Evolutionary conservation across 2,113 vertebrate species (phyloP).

Genomic region (Indicator indicator): DNA sequence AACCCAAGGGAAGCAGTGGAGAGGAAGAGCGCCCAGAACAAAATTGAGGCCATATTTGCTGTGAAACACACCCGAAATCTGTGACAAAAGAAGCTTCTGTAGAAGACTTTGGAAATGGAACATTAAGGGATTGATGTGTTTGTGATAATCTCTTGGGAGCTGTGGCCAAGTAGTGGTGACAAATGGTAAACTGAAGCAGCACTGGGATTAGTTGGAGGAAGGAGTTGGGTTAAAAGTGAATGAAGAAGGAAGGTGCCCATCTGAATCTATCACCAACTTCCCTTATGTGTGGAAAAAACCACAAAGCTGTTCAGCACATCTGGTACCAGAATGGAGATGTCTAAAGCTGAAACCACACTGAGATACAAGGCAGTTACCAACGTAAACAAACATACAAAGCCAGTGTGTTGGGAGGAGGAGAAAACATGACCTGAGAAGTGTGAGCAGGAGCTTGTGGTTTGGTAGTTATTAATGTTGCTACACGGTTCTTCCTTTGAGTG

Average conservation of each 20-base stretch:
- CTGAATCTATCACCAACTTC: background rate
- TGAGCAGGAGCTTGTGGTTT: slow-evolving; percentile 41
- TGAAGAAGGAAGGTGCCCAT: background rate
- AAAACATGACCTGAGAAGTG: background rate
- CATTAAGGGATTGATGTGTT: background rate
- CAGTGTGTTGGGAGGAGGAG: background rate
- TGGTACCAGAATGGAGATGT: background rate
- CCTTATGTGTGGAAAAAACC: background rate
- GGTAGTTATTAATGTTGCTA: slow-evolving; percentile 17
- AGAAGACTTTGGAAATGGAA: background rate
- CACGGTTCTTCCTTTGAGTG: background rate
- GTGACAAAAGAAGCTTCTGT: background rate
- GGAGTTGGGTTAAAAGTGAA: background rate
- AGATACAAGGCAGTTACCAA: background rate
- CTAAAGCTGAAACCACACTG: background rate
- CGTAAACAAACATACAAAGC: background rate
- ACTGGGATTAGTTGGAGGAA: background rate
- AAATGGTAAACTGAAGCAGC: background rate
- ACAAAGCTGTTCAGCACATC: background rate
- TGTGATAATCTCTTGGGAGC: background rate
- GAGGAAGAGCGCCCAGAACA: background rate
- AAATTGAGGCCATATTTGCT: background rate
- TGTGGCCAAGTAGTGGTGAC: background rate
- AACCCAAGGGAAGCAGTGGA: background rate
- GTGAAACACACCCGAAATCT: accelerated